Evolutionary conservation across 53 echinoderm and acorn worm genomes (phyloP).

Genomic region (Apostichopus leukothele): DNA sequence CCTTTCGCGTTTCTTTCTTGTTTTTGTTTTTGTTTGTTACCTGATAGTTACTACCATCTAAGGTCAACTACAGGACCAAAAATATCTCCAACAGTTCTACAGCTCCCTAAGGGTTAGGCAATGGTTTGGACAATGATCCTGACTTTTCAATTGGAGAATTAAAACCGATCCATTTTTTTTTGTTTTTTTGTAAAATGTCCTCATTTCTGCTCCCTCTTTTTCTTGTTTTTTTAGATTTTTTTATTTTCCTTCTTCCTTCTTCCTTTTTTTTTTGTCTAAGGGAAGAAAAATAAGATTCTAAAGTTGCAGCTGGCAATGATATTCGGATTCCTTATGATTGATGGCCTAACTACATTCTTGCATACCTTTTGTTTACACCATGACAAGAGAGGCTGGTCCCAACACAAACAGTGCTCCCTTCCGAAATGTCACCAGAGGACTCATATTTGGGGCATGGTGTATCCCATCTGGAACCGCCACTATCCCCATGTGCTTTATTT

Average conservation of each 20-base stretch:
- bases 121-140: too few species aligned
- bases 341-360: not conserved
- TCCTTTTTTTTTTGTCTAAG: not conserved
- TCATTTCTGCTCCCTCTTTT: not conserved
- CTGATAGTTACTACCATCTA: not conserved
- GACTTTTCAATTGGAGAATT: too few species aligned
- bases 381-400: conserved; percentile 17
- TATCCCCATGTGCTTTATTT: not conserved
- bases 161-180: too few species aligned
- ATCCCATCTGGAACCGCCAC: not conserved
- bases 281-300: not conserved
- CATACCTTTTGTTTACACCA: conserved; percentile 37
- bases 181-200: not conserved
- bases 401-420: not conserved
- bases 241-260: too few species aligned
- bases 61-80: not conserved
- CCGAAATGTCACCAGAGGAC: not conserved
- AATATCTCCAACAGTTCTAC: not conserved
- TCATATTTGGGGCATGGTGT: conserved; percentile 2
- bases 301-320: not conserved
- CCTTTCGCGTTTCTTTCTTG: too few species aligned
- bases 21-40: too few species aligned
- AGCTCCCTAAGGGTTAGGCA: not conserved
- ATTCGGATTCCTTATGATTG: not conserved
- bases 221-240: too few species aligned